Percentiles rank a stretch among this genome's conserved stretches.
phyloP scores from a whole-genome alignment of 2,797 vertebrate species.

The Ciconia nigra region DNA sequence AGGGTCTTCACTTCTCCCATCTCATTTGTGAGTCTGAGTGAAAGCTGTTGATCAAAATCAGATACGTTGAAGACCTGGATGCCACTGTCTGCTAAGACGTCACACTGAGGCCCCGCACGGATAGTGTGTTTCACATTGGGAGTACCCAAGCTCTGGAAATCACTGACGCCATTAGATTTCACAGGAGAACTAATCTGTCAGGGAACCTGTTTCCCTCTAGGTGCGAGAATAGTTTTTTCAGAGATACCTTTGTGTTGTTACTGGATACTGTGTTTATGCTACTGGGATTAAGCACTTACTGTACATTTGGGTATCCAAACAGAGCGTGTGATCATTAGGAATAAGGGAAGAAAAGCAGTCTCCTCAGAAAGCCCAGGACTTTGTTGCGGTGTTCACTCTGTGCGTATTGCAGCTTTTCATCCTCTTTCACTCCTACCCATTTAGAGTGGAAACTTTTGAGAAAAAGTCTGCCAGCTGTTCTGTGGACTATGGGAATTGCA shows the following conservation, averaged over 20 bases:
- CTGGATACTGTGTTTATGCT: not conserved
- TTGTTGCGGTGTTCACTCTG: not conserved
- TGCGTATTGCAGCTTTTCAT: not conserved
- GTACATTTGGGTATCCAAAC: not conserved
- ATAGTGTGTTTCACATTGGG: accelerated
- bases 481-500: not conserved
- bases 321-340: not conserved
- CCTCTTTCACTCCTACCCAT: not conserved
- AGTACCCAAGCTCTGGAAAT: not conserved
- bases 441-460: not conserved
- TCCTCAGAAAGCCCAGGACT: not conserved
- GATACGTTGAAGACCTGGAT: not conserved
- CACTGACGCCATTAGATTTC: not conserved
- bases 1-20: not conserved
- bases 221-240: not conserved
- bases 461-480: not conserved
- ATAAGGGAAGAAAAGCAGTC: not conserved
- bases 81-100: not conserved
- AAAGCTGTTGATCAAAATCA: not conserved
- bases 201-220: not conserved
- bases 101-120: not conserved
- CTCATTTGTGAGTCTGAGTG: not conserved
- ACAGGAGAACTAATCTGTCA: not conserved
- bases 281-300: not conserved
- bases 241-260: not conserved